These are phyloP conservation scores for Mus minutoides DNA, from an alignment of 2,797 vertebrate species.

Conservation along the genomic window DNA sequence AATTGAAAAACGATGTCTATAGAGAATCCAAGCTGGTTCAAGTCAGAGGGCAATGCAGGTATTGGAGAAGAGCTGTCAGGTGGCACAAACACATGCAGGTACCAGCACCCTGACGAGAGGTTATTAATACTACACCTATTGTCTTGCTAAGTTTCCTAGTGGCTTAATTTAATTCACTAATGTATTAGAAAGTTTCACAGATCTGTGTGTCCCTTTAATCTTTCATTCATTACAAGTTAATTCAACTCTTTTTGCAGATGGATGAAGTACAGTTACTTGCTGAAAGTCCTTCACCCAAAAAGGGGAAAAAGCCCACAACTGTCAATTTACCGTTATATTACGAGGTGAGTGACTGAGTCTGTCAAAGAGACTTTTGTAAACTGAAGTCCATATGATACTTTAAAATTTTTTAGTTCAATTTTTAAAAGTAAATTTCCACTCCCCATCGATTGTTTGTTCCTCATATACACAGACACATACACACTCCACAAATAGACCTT, in stretches of 20 bases:
- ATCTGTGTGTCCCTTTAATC: not conserved
- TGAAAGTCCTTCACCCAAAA: conserved; percentile 60
- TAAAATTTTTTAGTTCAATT: not conserved
- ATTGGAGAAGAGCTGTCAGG: not conserved
- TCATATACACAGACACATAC: not conserved
- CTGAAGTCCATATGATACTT: not conserved
- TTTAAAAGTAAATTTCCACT: conserved; percentile 36
- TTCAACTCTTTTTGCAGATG: conserved; percentile 85
- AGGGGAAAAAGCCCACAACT: conserved; percentile 79
- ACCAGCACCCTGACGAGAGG: not conserved
- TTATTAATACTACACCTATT: too few relatives aligned
- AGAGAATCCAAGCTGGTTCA: not conserved
- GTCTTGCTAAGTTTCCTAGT: not conserved
- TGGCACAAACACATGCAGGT: fast-evolving
- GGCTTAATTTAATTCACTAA: not conserved
- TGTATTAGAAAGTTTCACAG: not conserved
- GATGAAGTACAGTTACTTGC: conserved; percentile 67
- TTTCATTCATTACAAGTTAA: not conserved
- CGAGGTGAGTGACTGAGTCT: conserved; percentile 84
- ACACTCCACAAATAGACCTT: not conserved
- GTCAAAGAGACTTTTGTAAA: not conserved
- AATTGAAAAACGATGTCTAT: not conserved
- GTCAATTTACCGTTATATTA: conserved; percentile 78
- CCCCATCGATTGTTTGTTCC: not conserved
- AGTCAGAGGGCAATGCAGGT: too few relatives aligned